Evolutionary conservation across 2,888 invertebrate genomes (phyloP).

Genomic region (Oscheius sp.): DNA sequence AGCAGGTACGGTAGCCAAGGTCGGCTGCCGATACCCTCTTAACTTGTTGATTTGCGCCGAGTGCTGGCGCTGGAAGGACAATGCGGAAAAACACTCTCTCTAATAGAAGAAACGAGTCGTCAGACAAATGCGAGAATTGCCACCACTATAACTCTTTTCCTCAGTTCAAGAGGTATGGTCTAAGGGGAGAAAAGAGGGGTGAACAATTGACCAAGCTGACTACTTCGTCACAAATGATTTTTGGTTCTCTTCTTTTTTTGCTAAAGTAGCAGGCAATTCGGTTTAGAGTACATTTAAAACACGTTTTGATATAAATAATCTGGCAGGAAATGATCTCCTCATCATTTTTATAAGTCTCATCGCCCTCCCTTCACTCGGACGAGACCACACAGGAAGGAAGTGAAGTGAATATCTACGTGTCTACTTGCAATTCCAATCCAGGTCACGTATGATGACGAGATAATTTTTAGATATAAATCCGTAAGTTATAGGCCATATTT

Average conservation of each 20-base stretch:
- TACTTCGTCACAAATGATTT: too few species aligned
- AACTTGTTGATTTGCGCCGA: conserved; percentile 28
- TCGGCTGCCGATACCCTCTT: conserved; percentile 30
- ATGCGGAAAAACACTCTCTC: conserved; percentile 27
- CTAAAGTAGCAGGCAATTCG: too few species aligned
- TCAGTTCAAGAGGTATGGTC: conserved; percentile 16
- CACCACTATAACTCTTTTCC: conserved; percentile 17
- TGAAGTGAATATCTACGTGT: conserved; percentile 5
- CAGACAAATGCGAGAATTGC: conserved; percentile 28
- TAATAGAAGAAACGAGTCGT: conserved; percentile 29
- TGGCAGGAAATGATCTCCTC: conserved; percentile 16
- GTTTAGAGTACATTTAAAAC: background rate
- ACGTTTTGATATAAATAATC: background rate
- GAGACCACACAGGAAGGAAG: background rate
- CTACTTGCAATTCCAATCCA: background rate
- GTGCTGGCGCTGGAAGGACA: conserved; percentile 29
- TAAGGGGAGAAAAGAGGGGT: too few species aligned
- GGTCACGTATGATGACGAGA: conserved; percentile 24
- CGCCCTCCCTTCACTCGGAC: too few species aligned
- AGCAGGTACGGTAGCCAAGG: conserved; percentile 23
- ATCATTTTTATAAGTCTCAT: background rate
- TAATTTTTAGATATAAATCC: background rate
- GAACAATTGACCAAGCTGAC: too few species aligned
- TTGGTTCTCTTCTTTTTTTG: too few species aligned
- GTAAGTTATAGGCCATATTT: conserved; percentile 18